Base-by-base conservation (phyloP, 2,888 invertebrate species). In the Synergus japonicus region DNA sequence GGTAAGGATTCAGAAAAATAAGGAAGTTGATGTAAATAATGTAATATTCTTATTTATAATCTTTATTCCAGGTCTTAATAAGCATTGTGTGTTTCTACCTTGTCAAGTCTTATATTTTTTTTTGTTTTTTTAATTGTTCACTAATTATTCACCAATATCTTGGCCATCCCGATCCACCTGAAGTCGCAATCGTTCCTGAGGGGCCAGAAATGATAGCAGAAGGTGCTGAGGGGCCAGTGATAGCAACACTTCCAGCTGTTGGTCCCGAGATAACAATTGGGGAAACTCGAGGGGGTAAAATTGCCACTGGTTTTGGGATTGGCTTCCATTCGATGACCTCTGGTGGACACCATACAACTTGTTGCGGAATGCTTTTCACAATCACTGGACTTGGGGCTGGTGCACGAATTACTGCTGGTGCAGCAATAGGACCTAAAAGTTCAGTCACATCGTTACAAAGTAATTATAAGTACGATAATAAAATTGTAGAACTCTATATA, bases 201-300 rank as follows among this genome's bases (percentile, higher is more conserved):
- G 85, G 85, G 37, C 86, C 89, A 67, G 83, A 82, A 78, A 89
- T 79, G 29, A 86, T 65, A 49, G 85, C 79, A 12, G 85, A 64
- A n/a, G 85, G 82, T 43, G 83, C 81, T n/a, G 78, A 43, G 7
- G 85, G 84, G 49, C 84, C 79, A 73, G 88, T 78, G 41, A 85
- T 83, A 76, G 85, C 84, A 79, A 82, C 82, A 29, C 83, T 82
- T 69, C 82, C 85, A 41, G 84, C 81, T 49, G 85, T 83, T 78
- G 86, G 82, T 76, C 85, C 84, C 41, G 85, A 83, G 79, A 86
- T 82, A 37, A 82, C 81, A 37, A 84, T 77, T 46, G 82, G 81
- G 18, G 80, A 5, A 49, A 76, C 67, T 77, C 46, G 69, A 41
- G 63, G 41, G 43, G 77, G 78, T 77, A 76, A 73, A 77, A 82